Evolutionary conservation across 2,797 vertebrate genomes (phyloP), one percentile per base, ranked within the genome.

Genomic region (Corythornis leucogaster): DNA sequence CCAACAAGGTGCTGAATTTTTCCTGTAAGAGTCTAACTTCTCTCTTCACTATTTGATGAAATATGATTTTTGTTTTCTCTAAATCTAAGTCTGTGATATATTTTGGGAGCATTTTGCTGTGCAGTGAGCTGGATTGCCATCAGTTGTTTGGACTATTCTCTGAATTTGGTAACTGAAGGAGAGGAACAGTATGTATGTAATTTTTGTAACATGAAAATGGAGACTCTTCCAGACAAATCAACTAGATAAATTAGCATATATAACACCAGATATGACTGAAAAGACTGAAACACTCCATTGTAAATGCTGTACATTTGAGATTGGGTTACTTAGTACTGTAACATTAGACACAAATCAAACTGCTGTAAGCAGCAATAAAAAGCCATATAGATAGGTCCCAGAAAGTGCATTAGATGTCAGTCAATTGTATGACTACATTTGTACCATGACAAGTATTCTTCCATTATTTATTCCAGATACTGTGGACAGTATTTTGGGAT

Each of bases 371-470:
- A 68, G 46, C 61, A 89, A 15, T 78, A 80, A 85, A 87, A 87
- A 90, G 80, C 94, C 82, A 90, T 89, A 75, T 42, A 92, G 63
- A 10, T 79, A 87, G 17, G 35, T 87, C 53, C 22, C 55, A 87
- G 67, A 62, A 93, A 94, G 76, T 76, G 69, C 68, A 66, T 26
- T 75, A 81, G 89, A 84, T 91, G 12, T 50, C 80, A 94, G 90
- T 96, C 90, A 93, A 91, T 93, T 96, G 53, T 95, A 63, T 94
- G 81, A 95, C 82, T 96, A 11, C 45, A 70, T 90, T 95, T 93
- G 48, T 93, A 90, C 57, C 59, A 40, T 12, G 68, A 11, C 46
- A 90, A 91, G 88, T 92, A 55, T 90, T 94, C 51, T 92, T 93
- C 58, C 69, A 62, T 83, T 85, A 85, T 87, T 90, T 91, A 70